Evolutionary conservation across 2,888 invertebrate species (phyloP), one percentile per base, ranked within the genome.

Genomic region (Epistrophella euchroma): DNA sequence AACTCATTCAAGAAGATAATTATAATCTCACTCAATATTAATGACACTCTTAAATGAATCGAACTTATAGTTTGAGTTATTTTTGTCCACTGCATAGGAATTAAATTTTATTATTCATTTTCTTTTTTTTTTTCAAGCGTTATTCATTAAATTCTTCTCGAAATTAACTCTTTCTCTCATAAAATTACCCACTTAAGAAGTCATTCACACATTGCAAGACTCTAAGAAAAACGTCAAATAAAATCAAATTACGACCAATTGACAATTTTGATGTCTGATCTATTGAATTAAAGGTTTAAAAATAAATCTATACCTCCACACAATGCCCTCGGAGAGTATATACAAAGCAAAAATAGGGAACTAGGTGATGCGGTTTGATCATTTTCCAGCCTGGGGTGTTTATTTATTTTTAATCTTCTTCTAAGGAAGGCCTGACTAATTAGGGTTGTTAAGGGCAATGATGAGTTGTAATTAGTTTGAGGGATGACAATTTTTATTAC

Each of bases 381-480:
- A 7, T 64, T 71, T 52, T 9, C 71, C 37, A 3, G 2, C n/a
- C n/a, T 62, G 55, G 45, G 50, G 47, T 73, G 40, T 83, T 68
- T 68, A 73, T 83, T 83, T 77, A 82, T 83, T 83, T 83, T 83
- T 73, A 73, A 83, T 73, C 25, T 55, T 47, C 55, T 68, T 72
- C 13, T 4, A n/a, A 37, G 9, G 35, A 28, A 15, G 22, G 43
- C 35, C 15, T 62, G n/a, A 43, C 56, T 62, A 60, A 70, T 62
- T 55, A 64, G 77, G 22, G 62, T 47, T 78, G 73, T 82, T 68
- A 76, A 25, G 66, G 64, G 40, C 66, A 68, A 60, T 76, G 76
- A 77, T 82, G 22, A 45, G 72, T 82, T 72, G 68, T 45, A 72
- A 73, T 66, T 52, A 72, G 50, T 50, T 52, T 10, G 45, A 60